These are phyloP conservation scores for Paracyclopina nana DNA, from an alignment of 1,140 invertebrate genomes.

Conservation along the genomic window DNA sequence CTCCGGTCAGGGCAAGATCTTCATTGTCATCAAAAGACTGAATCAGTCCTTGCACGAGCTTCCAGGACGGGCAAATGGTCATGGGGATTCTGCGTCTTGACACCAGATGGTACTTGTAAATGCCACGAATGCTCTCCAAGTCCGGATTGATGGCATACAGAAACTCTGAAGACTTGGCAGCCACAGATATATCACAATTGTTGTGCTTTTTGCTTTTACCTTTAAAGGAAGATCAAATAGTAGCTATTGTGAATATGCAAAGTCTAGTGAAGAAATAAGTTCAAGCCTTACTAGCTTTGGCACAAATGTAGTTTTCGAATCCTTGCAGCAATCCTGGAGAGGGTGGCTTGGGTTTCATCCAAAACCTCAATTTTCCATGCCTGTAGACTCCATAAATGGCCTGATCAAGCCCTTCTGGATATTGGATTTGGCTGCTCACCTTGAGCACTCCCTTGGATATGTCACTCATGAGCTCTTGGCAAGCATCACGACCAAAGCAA, in stretches of 20 bases:
- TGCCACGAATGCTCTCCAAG: background rate
- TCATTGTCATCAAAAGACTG: background rate
- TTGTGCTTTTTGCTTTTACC: background rate
- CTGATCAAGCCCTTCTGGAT: background rate
- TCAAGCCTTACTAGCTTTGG: background rate
- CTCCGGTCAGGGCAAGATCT: background rate
- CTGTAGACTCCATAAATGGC: background rate
- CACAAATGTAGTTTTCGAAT: background rate
- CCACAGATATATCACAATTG: background rate
- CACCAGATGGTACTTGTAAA: background rate
- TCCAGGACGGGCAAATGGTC: background rate
- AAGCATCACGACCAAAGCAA: background rate
- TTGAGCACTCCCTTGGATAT: too few relatives aligned
- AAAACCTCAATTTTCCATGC: background rate
- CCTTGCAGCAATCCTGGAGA: background rate
- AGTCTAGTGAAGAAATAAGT: too few relatives aligned
- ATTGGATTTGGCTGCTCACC: background rate
- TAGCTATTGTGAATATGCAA: too few relatives aligned
- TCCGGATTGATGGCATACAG: background rate
- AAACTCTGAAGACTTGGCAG: background rate
- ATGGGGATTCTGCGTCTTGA: background rate
- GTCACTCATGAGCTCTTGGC: background rate
- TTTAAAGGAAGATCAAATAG: background rate
- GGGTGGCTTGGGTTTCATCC: background rate
- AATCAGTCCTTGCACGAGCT: background rate